phyloP scores from a whole-genome alignment of 2,888 invertebrate genomes.

The Papilio gigon region DNA sequence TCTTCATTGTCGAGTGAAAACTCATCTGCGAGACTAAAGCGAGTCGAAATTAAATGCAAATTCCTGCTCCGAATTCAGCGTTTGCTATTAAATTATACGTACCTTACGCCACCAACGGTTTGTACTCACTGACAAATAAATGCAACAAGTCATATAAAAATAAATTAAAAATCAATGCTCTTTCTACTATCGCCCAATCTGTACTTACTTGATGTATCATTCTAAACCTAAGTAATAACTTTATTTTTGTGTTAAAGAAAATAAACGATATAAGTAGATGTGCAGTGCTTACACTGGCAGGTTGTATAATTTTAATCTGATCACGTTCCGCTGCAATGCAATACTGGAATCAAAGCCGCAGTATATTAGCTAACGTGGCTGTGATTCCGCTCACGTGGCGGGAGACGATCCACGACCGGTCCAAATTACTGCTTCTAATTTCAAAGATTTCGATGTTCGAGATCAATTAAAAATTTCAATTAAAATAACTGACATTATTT shows the following conservation, averaged over 20 bases:
- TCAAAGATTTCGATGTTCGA: not conserved
- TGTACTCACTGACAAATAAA: constrained; percentile 2
- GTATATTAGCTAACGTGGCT: constrained; percentile 14
- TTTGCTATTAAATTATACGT: constrained; percentile 27
- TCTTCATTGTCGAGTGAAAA: constrained; percentile 14
- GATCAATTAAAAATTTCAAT: not conserved
- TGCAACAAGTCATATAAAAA: too few species aligned
- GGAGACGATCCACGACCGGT: not conserved
- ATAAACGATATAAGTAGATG: not conserved
- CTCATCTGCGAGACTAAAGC: constrained; percentile 13
- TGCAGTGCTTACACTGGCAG: not conserved
- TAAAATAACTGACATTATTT: not conserved
- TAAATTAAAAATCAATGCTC: too few species aligned
- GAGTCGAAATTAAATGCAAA: constrained; percentile 34
- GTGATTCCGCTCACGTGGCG: constrained; percentile 5
- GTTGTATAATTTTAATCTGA: not conserved
- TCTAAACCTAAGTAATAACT: too few species aligned
- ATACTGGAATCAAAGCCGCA: constrained; percentile 17
- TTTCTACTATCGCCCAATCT: too few species aligned
- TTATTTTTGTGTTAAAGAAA: too few species aligned
- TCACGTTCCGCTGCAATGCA: constrained; percentile 12
- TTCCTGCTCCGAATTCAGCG: constrained; percentile 27
- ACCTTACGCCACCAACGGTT: constrained; percentile 4
- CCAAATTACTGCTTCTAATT: constrained; percentile 10
- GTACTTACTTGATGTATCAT: too few species aligned